These are phyloP conservation scores for Himalopsyche phryganea DNA, from an alignment of 1,140 invertebrate genomes.

Conservation along the genomic window DNA sequence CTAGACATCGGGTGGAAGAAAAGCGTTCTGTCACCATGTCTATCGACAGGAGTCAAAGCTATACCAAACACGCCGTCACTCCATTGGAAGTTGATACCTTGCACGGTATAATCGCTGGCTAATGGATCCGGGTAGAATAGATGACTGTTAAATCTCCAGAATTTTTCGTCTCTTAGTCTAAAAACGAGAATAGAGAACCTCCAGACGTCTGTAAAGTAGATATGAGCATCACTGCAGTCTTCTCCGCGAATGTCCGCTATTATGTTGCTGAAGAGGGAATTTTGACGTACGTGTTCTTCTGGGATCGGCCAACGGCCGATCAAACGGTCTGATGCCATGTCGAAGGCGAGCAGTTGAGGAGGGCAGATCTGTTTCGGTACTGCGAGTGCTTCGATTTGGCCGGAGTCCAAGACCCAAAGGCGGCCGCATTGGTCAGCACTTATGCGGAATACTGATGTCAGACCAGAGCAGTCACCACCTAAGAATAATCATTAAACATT, in stretches of 20 bases:
- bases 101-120: slow-evolving; percentile 64
- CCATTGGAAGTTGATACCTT: slow-evolving; percentile 75
- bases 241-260: slow-evolving; percentile 61
- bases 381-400: slow-evolving; percentile 66
- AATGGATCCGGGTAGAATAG: slow-evolving; percentile 75
- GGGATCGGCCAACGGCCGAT: slow-evolving; percentile 63
- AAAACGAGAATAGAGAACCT: slow-evolving; percentile 69
- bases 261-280: slow-evolving; percentile 72
- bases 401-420: slow-evolving; percentile 76
- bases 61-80: slow-evolving; percentile 77
- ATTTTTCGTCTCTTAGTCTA: slow-evolving; percentile 59
- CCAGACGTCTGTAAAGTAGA: slow-evolving; percentile 74
- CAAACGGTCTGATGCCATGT: slow-evolving; percentile 61
- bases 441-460: slow-evolving; percentile 76
- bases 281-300: slow-evolving; percentile 62
- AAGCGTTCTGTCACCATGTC: slow-evolving; percentile 57
- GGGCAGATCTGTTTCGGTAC: slow-evolving; percentile 67
- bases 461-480: slow-evolving; percentile 55
- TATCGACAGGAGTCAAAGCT: slow-evolving; percentile 60
- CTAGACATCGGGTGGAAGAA: slow-evolving; percentile 80
- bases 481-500: not conserved
- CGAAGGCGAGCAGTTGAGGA: slow-evolving; percentile 70
- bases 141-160: slow-evolving; percentile 72
- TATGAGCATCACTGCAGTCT: slow-evolving; percentile 64
- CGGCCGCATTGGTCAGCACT: slow-evolving; percentile 66